phyloP scores from a whole-genome alignment of 2,113 vertebrate species.

The Xenus cinereus region DNA sequence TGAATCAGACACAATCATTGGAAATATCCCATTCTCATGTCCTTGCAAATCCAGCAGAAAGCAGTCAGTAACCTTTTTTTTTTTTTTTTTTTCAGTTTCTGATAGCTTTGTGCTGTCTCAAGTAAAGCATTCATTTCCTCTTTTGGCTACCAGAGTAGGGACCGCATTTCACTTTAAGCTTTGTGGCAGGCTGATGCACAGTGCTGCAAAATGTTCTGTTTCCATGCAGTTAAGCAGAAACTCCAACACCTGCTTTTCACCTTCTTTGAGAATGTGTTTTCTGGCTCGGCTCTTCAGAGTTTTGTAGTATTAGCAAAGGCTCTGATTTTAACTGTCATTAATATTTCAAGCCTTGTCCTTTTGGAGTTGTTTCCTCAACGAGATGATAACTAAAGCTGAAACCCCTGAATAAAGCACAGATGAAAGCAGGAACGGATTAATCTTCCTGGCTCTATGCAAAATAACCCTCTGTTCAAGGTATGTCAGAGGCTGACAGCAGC shows the following conservation, averaged over 20 bases:
- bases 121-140: not conserved
- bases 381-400: not conserved
- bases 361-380: not conserved
- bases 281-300: not conserved
- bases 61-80: not conserved
- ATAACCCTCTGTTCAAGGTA: not conserved
- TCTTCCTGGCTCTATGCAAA: not conserved
- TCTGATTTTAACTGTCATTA: not conserved
- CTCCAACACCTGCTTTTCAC: not conserved
- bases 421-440: not conserved
- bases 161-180: not conserved
- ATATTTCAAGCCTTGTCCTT: not conserved
- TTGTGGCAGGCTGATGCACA: not conserved
- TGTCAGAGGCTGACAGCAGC: not conserved
- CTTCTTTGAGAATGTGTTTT: not conserved
- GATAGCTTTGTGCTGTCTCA: not conserved
- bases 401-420: not conserved
- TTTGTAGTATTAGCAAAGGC: not conserved
- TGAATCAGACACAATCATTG: not conserved
- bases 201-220: accelerated
- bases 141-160: not conserved
- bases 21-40: not conserved
- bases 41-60: not conserved
- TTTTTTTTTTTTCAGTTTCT: not conserved
- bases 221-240: not conserved